Evolutionary conservation across 2,888 invertebrate genomes (phyloP), one percentile per base, ranked within the genome.

Genomic region (Agonopterix alstromeriana): DNA sequence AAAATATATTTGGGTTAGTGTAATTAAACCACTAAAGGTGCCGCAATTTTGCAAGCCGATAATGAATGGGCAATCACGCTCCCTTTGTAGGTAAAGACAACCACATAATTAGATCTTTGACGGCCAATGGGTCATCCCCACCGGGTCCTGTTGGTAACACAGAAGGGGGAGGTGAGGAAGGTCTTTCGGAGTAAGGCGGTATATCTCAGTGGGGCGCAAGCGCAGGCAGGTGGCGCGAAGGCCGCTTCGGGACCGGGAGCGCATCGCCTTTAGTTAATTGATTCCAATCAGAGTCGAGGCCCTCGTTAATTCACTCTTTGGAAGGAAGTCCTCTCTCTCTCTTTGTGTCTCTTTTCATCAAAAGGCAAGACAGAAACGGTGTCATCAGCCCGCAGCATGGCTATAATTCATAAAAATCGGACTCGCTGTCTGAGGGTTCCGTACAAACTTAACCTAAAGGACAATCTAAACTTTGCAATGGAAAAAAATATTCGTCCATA

Each of bases 271-370:
- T 74, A 72, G 73, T 79, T 84, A 85, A 84, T 85, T 85, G 83
- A 85, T 86, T 83, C 78, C 83, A 83, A 85, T 85, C 85, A 77
- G 77, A 73, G 70, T 67, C 74, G 76, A 73, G 73, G 67, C 68
- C 60, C 69, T 61, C 72, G 73, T 77, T 82, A 81, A 80, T 78
- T 76, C 72, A 69, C 63, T 69, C 65, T 65, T 58, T 27, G 27
- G 27, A 27, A 27, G 27, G 7, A 7, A 27, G 27, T 27, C 27
- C 7, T 3, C 17, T 3, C 17, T 17, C 17, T 17, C 17, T 27
- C 27, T 27, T 4, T n/a, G n/a, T n/a, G n/a, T 17, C 27, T 27
- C 27, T 27, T 7, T 27, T 27, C 27, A 27, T 27, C 27, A 27
- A 27, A 27, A 27, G 27, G 27, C 27, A 27, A 27, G 27, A 27